phyloP scores from a whole-genome alignment of 2,113 vertebrate genomes.

The Calidris pygmaea region DNA sequence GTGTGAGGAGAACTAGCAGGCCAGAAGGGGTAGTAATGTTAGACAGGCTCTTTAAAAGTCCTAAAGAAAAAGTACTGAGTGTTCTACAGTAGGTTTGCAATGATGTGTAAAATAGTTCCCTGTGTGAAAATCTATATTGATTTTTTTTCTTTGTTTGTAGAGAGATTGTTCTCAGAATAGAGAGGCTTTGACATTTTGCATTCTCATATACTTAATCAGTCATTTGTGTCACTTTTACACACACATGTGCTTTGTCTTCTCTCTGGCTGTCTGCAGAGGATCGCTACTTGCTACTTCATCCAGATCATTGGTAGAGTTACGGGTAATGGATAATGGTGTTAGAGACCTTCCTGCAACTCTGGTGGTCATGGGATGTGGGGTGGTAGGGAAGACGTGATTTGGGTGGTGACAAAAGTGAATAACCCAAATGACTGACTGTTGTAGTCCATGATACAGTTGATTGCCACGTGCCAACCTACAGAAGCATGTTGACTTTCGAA shows the following conservation, averaged over 20 bases:
- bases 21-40: background rate
- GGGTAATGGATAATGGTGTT: background rate
- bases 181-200: slow-evolving; percentile 32
- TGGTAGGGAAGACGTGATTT: background rate
- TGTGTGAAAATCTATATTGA: slow-evolving; percentile 30
- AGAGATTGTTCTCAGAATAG: slow-evolving; percentile 20
- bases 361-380: background rate
- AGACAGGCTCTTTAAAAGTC: background rate
- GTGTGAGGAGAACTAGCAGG: background rate
- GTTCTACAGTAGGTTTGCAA: slow-evolving; percentile 1
- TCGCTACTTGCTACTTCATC: background rate
- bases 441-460: background rate
- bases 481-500: background rate
- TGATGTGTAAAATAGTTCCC: slow-evolving; percentile 22
- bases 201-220: slow-evolving; percentile 6
- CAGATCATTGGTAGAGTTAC: background rate
- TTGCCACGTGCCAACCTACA: background rate
- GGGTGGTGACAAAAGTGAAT: background rate
- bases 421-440: background rate
- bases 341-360: background rate
- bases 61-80: background rate
- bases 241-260: background rate
- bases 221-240: background rate
- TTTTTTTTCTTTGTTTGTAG: slow-evolving; percentile 30
- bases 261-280: background rate